Evolutionary conservation across 2,113 vertebrate genomes (phyloP).

Genomic region (Tylochromis polylepis): DNA sequence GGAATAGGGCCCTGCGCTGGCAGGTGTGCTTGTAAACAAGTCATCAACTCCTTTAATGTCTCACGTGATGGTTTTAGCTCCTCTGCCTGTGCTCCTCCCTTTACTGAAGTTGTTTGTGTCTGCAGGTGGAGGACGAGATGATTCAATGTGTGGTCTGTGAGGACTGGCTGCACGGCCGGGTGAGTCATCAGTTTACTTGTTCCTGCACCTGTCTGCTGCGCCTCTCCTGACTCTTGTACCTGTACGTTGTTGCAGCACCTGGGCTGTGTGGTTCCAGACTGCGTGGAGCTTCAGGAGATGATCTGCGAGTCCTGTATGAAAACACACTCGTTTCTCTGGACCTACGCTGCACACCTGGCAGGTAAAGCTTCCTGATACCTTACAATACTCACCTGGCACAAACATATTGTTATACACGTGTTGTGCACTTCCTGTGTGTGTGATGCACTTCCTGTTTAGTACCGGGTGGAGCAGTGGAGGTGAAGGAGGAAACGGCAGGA

Average conservation of each 20-base stretch:
- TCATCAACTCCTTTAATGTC: not conserved
- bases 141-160: constrained; percentile 97
- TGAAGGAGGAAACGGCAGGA: constrained; percentile 52
- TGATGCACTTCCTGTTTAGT: not conserved
- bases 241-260: constrained; percentile 79
- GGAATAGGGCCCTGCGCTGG: not conserved
- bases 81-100: not conserved
- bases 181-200: constrained; percentile 65
- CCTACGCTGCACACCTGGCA: constrained; percentile 79
- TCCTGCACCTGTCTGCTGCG: not conserved
- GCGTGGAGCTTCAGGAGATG: constrained; percentile 93
- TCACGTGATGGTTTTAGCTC: not conserved
- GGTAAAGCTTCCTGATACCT: constrained; percentile 62
- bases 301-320: constrained; percentile 92
- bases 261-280: constrained; percentile 82
- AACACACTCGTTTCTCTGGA: constrained; percentile 83
- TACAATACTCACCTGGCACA: not conserved
- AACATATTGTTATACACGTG: not conserved
- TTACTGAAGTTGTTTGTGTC: not conserved
- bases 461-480: constrained; percentile 31
- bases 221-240: not conserved
- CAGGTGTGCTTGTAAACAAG: not conserved
- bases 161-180: constrained; percentile 97
- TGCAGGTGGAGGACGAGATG: constrained; percentile 89
- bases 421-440: not conserved